Base-by-base conservation (phyloP, 2,113 vertebrate species). In the Fukomys damarensis region DNA sequence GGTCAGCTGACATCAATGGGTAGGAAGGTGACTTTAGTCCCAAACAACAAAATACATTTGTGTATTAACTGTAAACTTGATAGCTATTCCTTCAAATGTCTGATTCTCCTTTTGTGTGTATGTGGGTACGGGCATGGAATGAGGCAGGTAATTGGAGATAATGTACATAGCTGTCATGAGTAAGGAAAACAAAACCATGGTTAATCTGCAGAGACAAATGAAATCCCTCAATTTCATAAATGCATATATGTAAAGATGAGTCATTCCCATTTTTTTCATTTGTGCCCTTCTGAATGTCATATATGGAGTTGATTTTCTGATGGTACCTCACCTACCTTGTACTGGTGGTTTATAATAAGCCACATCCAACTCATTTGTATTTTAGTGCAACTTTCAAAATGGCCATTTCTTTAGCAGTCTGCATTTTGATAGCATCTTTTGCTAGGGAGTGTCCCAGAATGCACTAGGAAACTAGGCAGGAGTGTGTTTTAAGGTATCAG, bases 131-230 rank as follows among this genome's bases (percentile, higher is more conserved):
- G 4, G 38, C 1, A 8, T 35, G 28, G 20, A 41, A 20, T 41
- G 22, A 5, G 35, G 61, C 3, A 13, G 54, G 59, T 63, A 68
- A 54, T 1, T 86, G 52, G 56, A 58, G n/a, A 77, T 70, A 88
- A 93, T 10, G 26, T 41, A 91, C 65, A 52, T 26, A 89, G 2
- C 56, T 38, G 83, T 88, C 49, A 77, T 2, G 11, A 66, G 10
- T 54, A 81, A 93, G 58, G 13, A 17, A 61, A 86, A 59, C 22
- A 61, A 79, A 84, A 65, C 56, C 38, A 20, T 22, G 56, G 63
- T 56, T 77, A 77, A 56, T 28, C 46, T 94, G 35, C n/a, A 81
- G 49, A 92, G 26, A 32, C 81, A 95, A 88, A 86, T 43, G 77
- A 72, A 85, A 86, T 35, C 22, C 32, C 22, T 43, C 52, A 1